A percentile compares a stretch with the other conserved stretches of the same genome.
These are phyloP conservation scores for Pocillopora verrucosa DNA, from an alignment of 64 coral and sea anemone species.

Conservation along the genomic window DNA sequence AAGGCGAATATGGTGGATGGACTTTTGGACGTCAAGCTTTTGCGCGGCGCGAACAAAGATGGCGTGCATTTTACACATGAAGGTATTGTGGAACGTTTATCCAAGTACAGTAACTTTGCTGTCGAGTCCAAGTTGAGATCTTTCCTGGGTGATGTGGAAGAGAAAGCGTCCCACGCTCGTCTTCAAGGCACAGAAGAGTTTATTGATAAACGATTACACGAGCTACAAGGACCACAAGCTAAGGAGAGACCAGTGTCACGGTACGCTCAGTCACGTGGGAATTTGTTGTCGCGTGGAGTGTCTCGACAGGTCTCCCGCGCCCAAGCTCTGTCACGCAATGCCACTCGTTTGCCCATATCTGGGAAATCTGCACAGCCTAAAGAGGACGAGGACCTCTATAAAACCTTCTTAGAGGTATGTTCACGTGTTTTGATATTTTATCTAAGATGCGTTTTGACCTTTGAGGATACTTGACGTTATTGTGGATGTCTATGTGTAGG, in stretches of 20 bases:
- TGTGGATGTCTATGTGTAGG: too few species aligned
- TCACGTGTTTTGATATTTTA: neutral
- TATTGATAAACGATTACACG: conserved; percentile 71
- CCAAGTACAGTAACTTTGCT: conserved; percentile 92
- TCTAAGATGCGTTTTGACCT: too few species aligned
- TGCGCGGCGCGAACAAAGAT: conserved; percentile 85
- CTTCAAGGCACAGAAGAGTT: conserved; percentile 93
- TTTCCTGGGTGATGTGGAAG: conserved; percentile 73
- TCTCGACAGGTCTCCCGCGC: conserved; percentile 79
- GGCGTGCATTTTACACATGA: conserved; percentile 95
- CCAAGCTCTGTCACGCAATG: conserved; percentile 82
- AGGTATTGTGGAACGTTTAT: conserved; percentile 73
- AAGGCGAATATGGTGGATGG: conserved; percentile 81
- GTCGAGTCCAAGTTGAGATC: conserved; percentile 82
- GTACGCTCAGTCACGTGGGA: conserved; percentile 84
- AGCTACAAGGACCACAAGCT: conserved; percentile 63
- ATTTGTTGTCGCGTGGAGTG: conserved; percentile 61
- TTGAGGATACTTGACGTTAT: too few species aligned
- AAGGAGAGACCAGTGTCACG: conserved; percentile 80
- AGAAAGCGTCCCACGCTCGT: conserved; percentile 62
- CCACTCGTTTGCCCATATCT: conserved; percentile 73
- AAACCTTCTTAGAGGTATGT: conserved; percentile 84
- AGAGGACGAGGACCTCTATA: conserved; percentile 84
- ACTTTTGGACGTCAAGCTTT: conserved; percentile 79
- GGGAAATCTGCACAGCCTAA: conserved; percentile 51